phyloP scores from a whole-genome alignment of 2,888 invertebrate genomes.

The Seira sanloemensis region DNA sequence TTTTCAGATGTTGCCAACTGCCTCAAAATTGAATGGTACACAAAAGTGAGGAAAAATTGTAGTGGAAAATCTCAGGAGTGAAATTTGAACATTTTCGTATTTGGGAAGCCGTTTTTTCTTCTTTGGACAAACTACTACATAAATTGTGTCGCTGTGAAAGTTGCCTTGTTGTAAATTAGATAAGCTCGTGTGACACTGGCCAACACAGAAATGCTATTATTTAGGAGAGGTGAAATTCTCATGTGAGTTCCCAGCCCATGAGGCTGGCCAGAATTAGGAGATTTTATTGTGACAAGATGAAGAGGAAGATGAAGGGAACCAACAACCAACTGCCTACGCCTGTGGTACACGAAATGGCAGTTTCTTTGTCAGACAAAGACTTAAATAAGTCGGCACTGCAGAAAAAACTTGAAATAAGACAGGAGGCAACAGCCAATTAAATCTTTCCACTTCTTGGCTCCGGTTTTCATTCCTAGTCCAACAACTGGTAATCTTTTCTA shows the following conservation, averaged over 20 bases:
- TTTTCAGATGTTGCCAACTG: constrained; percentile 1
- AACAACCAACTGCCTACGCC: constrained; percentile 20
- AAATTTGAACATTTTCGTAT: constrained; percentile 8
- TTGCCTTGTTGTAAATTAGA: constrained; percentile 44
- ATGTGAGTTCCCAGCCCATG: background rate
- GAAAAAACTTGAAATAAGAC: constrained; percentile 56
- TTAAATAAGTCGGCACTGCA: constrained; percentile 53
- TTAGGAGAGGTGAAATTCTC: background rate
- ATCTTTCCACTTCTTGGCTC: constrained; percentile 66
- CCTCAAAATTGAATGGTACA: constrained; percentile 1
- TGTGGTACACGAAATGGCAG: background rate
- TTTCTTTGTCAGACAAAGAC: constrained; percentile 1
- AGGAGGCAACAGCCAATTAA: constrained; percentile 65
- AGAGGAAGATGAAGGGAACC: constrained; percentile 23
- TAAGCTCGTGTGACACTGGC: constrained; percentile 28
- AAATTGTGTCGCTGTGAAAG: background rate
- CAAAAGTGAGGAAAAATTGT: background rate
- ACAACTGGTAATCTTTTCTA: too few species aligned
- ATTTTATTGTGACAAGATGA: constrained; percentile 62
- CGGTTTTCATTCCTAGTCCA: constrained; percentile 18
- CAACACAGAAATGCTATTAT: background rate
- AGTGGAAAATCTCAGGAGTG: constrained; percentile 6
- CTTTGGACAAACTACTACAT: constrained; percentile 60
- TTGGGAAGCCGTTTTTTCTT: background rate
- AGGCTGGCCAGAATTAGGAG: constrained; percentile 21